Conservation (phyloP, 2,797 vertebrate species). For the Falco naumanni region DNA sequence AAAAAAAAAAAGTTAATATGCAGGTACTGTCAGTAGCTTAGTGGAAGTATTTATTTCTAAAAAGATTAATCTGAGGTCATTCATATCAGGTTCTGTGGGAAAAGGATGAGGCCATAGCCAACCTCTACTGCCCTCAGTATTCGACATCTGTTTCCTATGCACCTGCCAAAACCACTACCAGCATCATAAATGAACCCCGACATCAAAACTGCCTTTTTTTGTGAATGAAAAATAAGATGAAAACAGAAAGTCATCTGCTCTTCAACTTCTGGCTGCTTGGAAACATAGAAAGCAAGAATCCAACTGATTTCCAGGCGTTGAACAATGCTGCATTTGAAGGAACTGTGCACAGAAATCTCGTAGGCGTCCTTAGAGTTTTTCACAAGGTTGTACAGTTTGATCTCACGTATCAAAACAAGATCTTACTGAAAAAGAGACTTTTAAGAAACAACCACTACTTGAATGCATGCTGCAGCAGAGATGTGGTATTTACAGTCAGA, state of each 20-base stretch:
- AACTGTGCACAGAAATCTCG: background rate
- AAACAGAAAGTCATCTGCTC: background rate
- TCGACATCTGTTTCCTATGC: slow-evolving; percentile 43
- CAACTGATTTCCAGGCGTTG: background rate
- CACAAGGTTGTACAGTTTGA: background rate
- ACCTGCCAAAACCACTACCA: slow-evolving; percentile 31
- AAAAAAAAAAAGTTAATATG: background rate
- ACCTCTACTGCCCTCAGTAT: background rate
- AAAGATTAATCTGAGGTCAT: background rate
- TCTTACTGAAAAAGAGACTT: background rate
- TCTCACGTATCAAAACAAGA: background rate
- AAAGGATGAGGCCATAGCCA: slow-evolving; percentile 20
- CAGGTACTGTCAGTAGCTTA: background rate
- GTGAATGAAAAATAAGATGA: slow-evolving; percentile 14
- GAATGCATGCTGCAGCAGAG: background rate
- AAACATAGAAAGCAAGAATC: background rate
- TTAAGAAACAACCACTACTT: background rate
- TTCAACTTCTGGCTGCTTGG: background rate
- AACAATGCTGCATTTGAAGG: background rate
- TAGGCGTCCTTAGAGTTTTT: background rate
- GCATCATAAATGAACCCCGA: background rate
- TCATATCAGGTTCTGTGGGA: slow-evolving; percentile 9
- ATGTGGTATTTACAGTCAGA: background rate
- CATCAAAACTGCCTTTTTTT: slow-evolving; percentile 11
- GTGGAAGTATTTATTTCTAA: slow-evolving; percentile 5